These are phyloP conservation scores for Xyrauchen texanus DNA, from an alignment of 2,113 vertebrate genomes.

Conservation along the genomic window DNA sequence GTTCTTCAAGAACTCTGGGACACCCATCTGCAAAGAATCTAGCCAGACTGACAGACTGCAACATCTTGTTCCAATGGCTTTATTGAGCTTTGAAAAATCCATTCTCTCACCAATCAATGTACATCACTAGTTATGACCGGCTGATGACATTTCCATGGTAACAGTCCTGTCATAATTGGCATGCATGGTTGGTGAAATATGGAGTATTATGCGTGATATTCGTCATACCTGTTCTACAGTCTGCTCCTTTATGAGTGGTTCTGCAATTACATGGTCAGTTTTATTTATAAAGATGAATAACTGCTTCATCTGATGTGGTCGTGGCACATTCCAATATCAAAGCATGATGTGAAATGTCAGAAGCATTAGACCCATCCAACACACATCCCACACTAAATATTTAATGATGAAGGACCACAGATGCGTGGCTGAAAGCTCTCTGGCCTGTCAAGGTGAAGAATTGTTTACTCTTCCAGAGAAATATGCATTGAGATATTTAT, in stretches of 20 bases:
- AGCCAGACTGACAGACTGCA: not conserved
- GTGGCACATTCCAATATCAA: conserved; percentile 68
- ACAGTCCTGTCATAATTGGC: conserved; percentile 18
- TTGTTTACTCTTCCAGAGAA: conserved; percentile 35
- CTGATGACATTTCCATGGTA: conserved; percentile 48
- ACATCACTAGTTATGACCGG: conserved; percentile 45
- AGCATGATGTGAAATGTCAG: conserved; percentile 68
- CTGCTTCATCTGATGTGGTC: conserved; percentile 52
- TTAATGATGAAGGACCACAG: conserved; percentile 71
- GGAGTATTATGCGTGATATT: not conserved
- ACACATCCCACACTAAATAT: conserved; percentile 72
- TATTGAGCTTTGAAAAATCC: conserved; percentile 42
- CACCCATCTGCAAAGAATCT: conserved; percentile 6
- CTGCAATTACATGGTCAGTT: not conserved
- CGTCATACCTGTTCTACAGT: not conserved
- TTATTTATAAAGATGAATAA: conserved; percentile 29
- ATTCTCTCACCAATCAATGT: conserved; percentile 40
- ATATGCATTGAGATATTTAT: not conserved
- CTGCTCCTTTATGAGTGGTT: not conserved
- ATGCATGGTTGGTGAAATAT: conserved; percentile 9
- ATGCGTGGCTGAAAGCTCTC: conserved; percentile 52
- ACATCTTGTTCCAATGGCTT: conserved; percentile 20
- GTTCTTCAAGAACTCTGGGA: not conserved
- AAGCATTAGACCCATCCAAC: conserved; percentile 69
- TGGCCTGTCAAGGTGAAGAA: conserved; percentile 13